These are phyloP conservation scores for Crambe crambe DNA, from an alignment of 37 sponge, comb jelly and placozoan genomes.

Conservation along the genomic window DNA sequence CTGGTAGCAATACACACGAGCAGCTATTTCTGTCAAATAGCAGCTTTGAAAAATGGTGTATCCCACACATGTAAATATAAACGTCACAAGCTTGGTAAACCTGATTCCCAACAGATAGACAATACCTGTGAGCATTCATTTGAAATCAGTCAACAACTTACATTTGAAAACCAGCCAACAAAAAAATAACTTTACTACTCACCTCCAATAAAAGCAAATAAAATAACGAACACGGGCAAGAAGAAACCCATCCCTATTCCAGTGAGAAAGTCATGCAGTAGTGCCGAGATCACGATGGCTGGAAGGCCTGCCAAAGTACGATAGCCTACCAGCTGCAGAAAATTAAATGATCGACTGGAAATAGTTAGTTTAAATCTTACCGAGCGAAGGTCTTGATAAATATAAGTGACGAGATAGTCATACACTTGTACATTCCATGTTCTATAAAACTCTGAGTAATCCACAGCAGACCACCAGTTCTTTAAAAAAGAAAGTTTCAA, in stretches of 20 bases:
- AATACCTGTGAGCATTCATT: neutral
- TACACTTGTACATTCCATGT: conserved; percentile 78
- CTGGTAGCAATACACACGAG: conserved; percentile 14
- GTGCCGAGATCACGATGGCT: conserved; percentile 61
- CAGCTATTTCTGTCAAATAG: conserved; percentile 30
- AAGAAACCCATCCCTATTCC: conserved; percentile 49
- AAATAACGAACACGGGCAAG: conserved; percentile 52
- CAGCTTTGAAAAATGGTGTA: neutral
- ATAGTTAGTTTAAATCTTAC: conserved; percentile 6
- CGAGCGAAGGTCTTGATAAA: conserved; percentile 57
- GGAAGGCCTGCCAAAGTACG: conserved; percentile 16
- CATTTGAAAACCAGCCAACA: neutral
- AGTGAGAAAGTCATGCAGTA: conserved; percentile 77
- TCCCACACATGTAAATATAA: conserved; percentile 19
- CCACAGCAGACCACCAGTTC: conserved; percentile 77
- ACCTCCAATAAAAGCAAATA: conserved; percentile 42
- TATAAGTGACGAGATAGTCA: conserved; percentile 72
- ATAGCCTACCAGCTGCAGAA: conserved; percentile 6
- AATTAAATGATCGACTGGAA: neutral
- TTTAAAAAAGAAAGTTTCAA: neutral
- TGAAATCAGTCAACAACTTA: neutral
- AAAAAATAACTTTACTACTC: neutral
- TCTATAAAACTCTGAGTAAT: conserved; percentile 60
- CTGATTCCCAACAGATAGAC: neutral
- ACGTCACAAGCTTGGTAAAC: neutral